Base-by-base conservation (phyloP, 2,888 invertebrate species). In the Conomelus anceps region DNA sequence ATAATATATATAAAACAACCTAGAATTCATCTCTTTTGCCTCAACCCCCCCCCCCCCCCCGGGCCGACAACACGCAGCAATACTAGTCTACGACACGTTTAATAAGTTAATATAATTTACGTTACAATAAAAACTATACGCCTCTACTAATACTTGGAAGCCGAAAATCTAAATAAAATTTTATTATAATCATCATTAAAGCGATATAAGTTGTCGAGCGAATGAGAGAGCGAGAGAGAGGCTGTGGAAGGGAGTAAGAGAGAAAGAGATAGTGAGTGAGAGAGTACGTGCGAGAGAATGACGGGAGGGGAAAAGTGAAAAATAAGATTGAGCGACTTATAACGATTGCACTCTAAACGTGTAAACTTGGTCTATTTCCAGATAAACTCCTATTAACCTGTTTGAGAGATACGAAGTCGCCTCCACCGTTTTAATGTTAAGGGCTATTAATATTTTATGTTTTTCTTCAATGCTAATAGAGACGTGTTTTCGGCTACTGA, bases 241-340 rank as follows among this genome's bases (percentile, higher is more conserved):
- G 20, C 7, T 29, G n/a, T 0, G 88, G 23, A 63, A 88, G 88
- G 63, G 84, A 88, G 88, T 22, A 63, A 84, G 34, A 34, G 11
- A 17, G 84, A 84, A 23, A 84, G 23, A 23, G 84, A 84, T 84
- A 84, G 88, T 23, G 84, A 88, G 88, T 84, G 84, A 88, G 23
- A 84, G 88, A 88, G 84, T 22, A 20, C 84, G 88, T 23, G 88
- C 84, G 23, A 84, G 84, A 88, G 88, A 84, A 20, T 13, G 24
- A 85, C 1, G 23, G 88, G 24, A 23, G 26, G 6, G 85, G 7
- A n/a, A 63, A 63, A n/a, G 63, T n/a, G 63, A 63, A n/a, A 63
- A 63, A 63, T 7, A 63, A 63, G 63, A 63, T 63, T 63, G 63
- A 63, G 63, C 63, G 63, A 63, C 63, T 63, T 63, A 63, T 63